Evolutionary conservation across 2,797 vertebrate genomes (phyloP).

Genomic region (Myripristis murdjan): DNA sequence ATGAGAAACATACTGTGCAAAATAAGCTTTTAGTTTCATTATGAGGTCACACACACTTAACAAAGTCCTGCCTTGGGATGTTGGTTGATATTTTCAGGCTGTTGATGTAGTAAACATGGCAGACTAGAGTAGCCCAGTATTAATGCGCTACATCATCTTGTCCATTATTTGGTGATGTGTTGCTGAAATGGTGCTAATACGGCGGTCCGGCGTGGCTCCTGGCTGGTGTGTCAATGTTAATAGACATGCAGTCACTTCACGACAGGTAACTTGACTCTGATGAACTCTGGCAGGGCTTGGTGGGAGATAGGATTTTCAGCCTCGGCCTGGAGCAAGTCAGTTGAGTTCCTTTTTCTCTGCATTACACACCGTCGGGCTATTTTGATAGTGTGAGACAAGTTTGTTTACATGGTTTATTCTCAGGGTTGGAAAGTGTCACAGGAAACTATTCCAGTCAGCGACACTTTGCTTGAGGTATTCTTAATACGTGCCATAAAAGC

Average conservation of each 20-base stretch:
- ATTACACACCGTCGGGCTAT: conserved; percentile 82
- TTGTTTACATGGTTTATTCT: conserved; percentile 83
- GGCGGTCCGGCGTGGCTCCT: conserved; percentile 19
- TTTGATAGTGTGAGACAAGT: conserved; percentile 76
- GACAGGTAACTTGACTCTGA: conserved; percentile 78
- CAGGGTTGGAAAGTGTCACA: conserved; percentile 66
- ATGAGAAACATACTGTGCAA: not conserved
- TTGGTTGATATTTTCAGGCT: not conserved
- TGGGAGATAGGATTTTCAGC: conserved; percentile 73
- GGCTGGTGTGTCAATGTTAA: conserved; percentile 73
- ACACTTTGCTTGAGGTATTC: conserved; percentile 66
- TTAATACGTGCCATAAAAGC: conserved; percentile 58
- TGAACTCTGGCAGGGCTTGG: conserved; percentile 51
- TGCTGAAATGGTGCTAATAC: conserved; percentile 31
- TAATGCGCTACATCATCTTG: conserved; percentile 16
- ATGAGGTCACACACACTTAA: not conserved
- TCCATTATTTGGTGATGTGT: conserved; percentile 16
- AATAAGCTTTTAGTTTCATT: not conserved
- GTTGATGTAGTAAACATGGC: not conserved
- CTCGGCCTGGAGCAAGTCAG: conserved; percentile 39
- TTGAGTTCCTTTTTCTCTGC: conserved; percentile 76
- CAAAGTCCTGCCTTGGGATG: not conserved
- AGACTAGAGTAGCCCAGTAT: not conserved
- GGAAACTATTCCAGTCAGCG: conserved; percentile 68
- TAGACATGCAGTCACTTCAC: conserved; percentile 80